phyloP scores from a whole-genome alignment of 2,888 invertebrate genomes.

The Diplolepis rosae region DNA sequence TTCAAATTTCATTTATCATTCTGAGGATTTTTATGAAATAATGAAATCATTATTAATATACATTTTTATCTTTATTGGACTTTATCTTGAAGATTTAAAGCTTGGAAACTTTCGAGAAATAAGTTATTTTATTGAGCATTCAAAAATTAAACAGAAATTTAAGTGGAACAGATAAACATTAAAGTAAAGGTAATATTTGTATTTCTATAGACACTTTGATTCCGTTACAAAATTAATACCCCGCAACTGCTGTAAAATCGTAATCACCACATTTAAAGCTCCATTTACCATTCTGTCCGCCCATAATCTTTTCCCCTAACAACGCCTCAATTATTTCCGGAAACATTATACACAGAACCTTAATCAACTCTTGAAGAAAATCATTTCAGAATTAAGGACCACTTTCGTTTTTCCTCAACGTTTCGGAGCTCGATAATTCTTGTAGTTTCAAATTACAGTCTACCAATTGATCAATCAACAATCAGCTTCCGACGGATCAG shows the following conservation, averaged over 20 bases:
- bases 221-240: not conserved
- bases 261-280: not conserved
- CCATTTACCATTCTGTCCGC: slow-evolving; percentile 16
- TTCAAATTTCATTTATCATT: not conserved
- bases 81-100: not conserved
- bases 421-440: not conserved
- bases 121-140: no score
- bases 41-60: no score
- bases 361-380: not conserved
- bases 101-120: no score
- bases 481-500: not conserved
- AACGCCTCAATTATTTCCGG: slow-evolving; percentile 1
- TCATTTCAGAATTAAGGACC: not conserved
- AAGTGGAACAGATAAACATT: no score
- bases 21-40: not conserved
- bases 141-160: no score
- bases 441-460: not conserved
- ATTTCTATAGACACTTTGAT: not conserved
- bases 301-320: not conserved
- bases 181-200: not conserved
- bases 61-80: not conserved
- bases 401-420: not conserved
- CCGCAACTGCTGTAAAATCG: not conserved
- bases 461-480: not conserved
- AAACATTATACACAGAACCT: not conserved